Evolutionary conservation across 2,888 invertebrate genomes (phyloP), one percentile per base, ranked within the genome.

Genomic region (Acronicta psi): DNA sequence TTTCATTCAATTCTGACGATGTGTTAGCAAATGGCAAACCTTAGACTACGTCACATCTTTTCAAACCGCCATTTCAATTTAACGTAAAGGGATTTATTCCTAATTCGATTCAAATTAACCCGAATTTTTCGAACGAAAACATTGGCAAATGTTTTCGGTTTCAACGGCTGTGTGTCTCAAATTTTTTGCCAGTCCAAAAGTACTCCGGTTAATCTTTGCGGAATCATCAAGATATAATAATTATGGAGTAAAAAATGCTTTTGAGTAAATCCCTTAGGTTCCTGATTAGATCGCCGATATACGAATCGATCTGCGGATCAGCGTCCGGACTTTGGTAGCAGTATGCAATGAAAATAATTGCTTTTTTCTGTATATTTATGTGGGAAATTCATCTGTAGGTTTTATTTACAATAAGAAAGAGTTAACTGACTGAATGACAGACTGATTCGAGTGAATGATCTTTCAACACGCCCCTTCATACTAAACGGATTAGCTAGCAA

Each of bases 171-270:
- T 70, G 18, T 59, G 59, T 70, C 59, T 34, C 59, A 4, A 2
- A 25, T 20, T 47, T 56, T 69, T 56, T 63, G 55, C 43, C 45
- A 34, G 52, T 18, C 13, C 38, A 52, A 42, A 47, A 49, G 52
- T 38, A 23, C 49, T 51, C 6, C 25, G 44, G 37, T 34, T 57
- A 40, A 74, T 74, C 56, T 70, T 47, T 41, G 49, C 45, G 14
- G 45, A 59, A 55, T 75, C 51, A 61, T 64, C 57, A 37, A 37
- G 57, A 68, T 59, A 55, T 72, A 50, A 63, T 76, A 72, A 77
- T 75, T 67, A 66, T 59, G 52, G 43, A 29, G 37, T 41, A 49
- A 50, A 73, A 69, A 62, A 63, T 45, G 34, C 53, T 59, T 40
- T 53, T 40, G 29, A 20, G 16, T 49, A 68, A 69, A 71, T 67